phyloP scores from a whole-genome alignment of 2,888 invertebrate genomes.

The Epistrophe grossulariae region DNA sequence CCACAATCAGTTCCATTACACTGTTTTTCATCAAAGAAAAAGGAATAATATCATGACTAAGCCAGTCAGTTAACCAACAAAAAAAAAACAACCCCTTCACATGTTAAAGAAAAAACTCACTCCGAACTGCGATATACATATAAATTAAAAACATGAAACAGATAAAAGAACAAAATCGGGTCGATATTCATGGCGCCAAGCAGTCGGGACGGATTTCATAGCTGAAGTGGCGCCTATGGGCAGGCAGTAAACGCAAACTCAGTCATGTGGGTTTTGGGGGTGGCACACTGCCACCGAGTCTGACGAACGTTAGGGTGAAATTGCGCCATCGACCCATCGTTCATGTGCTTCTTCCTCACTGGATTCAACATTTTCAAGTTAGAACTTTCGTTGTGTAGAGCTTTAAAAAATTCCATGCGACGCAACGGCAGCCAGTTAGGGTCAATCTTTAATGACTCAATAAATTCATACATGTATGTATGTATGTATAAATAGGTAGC shows the following conservation, averaged over 20 bases:
- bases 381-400: slow-evolving; percentile 35
- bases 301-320: slow-evolving; percentile 30
- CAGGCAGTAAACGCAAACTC: slow-evolving; percentile 72
- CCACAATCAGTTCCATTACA: slow-evolving; percentile 48
- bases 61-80: slow-evolving; percentile 11
- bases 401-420: slow-evolving; percentile 65
- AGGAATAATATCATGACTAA: slow-evolving; percentile 46
- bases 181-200: slow-evolving; percentile 81
- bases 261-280: slow-evolving; percentile 42
- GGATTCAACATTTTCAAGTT: slow-evolving; percentile 46
- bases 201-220: slow-evolving; percentile 82
- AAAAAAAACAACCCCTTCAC: slow-evolving; percentile 41
- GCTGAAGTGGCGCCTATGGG: slow-evolving; percentile 81
- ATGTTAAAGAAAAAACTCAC: slow-evolving; percentile 47
- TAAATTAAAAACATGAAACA: slow-evolving; percentile 73
- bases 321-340: slow-evolving; percentile 49
- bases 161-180: slow-evolving; percentile 76
- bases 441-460: slow-evolving; percentile 71
- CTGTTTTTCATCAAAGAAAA: slow-evolving; percentile 19
- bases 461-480: slow-evolving; percentile 31
- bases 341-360: slow-evolving; percentile 36
- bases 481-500: background rate
- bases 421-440: slow-evolving; percentile 41
- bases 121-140: slow-evolving; percentile 34
- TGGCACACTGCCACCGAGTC: background rate